Percentiles rank a stretch among this genome's conserved stretches.
phyloP scores from a whole-genome alignment of 1,140 invertebrate genomes.

The Drosophila watanabei region DNA sequence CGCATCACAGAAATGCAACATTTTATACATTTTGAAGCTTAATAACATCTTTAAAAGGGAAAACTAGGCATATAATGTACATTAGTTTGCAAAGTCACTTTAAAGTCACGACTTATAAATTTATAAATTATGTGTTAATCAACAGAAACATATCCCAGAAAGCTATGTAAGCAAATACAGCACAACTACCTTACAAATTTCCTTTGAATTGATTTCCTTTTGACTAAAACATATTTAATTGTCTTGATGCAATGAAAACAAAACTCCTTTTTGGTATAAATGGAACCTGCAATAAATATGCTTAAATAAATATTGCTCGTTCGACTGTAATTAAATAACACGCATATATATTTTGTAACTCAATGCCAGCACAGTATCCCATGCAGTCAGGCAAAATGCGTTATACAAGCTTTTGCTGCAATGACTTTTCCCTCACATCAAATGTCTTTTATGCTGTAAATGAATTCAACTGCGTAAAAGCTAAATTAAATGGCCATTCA shows the following conservation, averaged over 20 bases:
- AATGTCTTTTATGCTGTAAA: constrained; percentile 9
- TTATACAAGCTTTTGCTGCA: neutral
- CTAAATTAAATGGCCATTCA: constrained; percentile 17
- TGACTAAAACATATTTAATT: neutral
- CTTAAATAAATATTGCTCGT: constrained; percentile 3
- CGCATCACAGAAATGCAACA: neutral
- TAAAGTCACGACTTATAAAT: too few relatives aligned
- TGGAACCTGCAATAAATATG: neutral
- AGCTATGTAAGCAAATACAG: neutral
- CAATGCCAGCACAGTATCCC: neutral
- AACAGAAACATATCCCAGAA: too few relatives aligned
- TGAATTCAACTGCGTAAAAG: constrained; percentile 22
- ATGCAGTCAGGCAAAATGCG: constrained; percentile 21
- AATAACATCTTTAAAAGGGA: neutral
- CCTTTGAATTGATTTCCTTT: neutral
- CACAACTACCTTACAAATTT: neutral
- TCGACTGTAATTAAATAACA: neutral
- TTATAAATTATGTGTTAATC: too few relatives aligned
- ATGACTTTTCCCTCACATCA: constrained; percentile 8
- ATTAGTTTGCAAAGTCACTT: neutral
- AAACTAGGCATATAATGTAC: neutral
- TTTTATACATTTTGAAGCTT: neutral
- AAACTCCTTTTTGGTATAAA: neutral
- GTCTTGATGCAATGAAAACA: neutral
- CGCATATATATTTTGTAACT: neutral